Evolutionary conservation across 2,888 invertebrate genomes (phyloP).

Genomic region (Limnephilus lunatus): DNA sequence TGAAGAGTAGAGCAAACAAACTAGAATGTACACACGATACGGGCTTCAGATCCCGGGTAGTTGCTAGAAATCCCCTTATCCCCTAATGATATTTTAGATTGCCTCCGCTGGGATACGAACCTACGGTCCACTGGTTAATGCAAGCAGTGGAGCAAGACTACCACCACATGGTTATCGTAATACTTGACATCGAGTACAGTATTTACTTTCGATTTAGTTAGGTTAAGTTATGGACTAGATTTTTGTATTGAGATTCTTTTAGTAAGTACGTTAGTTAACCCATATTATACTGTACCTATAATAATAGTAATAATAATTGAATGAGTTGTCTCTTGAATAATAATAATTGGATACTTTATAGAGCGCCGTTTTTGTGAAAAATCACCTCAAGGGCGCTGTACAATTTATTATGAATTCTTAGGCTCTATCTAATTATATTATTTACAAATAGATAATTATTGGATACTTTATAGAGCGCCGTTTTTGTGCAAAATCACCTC

Average conservation of each 20-base stretch:
- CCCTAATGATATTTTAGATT: constrained; percentile 62
- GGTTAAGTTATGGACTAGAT: neutral
- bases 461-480: no score
- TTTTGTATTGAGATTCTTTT: neutral
- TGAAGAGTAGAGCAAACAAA: constrained; percentile 28
- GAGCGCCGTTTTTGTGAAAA: no score
- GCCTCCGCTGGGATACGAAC: constrained; percentile 62
- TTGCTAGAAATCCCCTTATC: constrained; percentile 29
- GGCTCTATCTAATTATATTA: no score
- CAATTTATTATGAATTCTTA: no score
- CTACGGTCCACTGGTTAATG: constrained; percentile 40
- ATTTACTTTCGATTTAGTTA: neutral
- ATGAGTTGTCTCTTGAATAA: no score
- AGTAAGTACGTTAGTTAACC: neutral
- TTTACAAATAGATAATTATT: no score
- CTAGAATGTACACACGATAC: no score
- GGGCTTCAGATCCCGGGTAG: neutral
- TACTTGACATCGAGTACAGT: constrained; percentile 24
- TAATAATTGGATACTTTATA: no score
- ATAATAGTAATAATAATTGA: no score
- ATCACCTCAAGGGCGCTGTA: no score
- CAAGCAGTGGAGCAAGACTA: constrained; percentile 54
- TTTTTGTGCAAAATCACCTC: no score
- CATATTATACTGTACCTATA: neutral
- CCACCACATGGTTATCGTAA: constrained; percentile 58